Conservation (phyloP, 1,140 invertebrate species). For the Saccostrea echinata region DNA sequence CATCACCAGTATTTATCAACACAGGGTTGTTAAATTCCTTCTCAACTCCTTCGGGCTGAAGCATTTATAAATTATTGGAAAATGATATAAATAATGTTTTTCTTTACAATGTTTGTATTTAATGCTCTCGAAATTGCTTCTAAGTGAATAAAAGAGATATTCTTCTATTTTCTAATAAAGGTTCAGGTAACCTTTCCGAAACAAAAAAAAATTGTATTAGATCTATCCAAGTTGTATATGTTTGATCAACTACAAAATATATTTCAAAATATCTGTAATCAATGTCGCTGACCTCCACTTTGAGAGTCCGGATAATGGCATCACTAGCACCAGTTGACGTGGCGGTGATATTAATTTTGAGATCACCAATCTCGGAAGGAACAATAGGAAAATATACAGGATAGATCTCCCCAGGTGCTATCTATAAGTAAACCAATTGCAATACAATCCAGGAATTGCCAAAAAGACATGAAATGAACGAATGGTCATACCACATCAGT, state of each 20-base stretch:
- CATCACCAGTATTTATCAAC: slow-evolving; percentile 86
- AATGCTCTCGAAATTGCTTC: too few species aligned
- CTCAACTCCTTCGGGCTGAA: slow-evolving; percentile 88
- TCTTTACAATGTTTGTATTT: too few species aligned
- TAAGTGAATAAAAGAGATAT: too few species aligned
- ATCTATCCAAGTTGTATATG: too few species aligned
- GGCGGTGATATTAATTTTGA: slow-evolving; percentile 65
- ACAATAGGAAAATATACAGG: slow-evolving; percentile 71
- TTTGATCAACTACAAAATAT: too few species aligned
- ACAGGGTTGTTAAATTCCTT: slow-evolving; percentile 88
- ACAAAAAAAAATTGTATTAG: too few species aligned
- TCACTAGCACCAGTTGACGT: slow-evolving; percentile 63
- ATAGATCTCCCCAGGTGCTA: slow-evolving; percentile 62
- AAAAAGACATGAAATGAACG: too few species aligned
- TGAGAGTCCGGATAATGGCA: slow-evolving; percentile 65
- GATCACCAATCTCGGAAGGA: slow-evolving; percentile 62
- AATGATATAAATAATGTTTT: too few species aligned
- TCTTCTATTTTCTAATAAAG: too few species aligned
- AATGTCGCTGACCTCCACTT: slow-evolving; percentile 60
- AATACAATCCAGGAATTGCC: too few species aligned
- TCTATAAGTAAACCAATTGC: slow-evolving; percentile 50
- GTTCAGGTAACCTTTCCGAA: too few species aligned
- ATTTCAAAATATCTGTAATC: not conserved
- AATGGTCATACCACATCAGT: too few species aligned
- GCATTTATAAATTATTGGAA: not conserved